Percentiles rank a stretch among this genome's conserved stretches.
phyloP scores from a whole-genome alignment of 2,888 invertebrate genomes.

The Ceramica pisi region DNA sequence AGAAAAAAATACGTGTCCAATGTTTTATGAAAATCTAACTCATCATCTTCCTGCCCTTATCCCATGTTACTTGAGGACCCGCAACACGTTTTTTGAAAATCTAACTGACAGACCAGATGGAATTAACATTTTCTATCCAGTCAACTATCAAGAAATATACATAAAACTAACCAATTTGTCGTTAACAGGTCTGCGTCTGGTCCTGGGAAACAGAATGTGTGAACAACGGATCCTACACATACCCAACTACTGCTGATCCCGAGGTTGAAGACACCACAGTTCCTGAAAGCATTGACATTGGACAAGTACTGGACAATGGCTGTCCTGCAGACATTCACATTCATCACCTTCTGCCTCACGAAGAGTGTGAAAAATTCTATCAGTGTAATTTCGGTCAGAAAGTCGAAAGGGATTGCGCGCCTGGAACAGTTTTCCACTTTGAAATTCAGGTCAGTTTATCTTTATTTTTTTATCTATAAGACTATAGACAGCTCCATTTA shows the following conservation, averaged over 20 bases:
- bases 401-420: slow-evolving; percentile 67
- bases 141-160: not conserved
- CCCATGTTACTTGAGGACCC: too few species aligned
- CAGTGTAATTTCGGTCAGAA: slow-evolving; percentile 74
- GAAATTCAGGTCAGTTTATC: slow-evolving; percentile 70
- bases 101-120: too few species aligned
- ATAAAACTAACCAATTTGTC: not conserved
- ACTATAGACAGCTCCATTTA: too few species aligned
- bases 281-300: slow-evolving; percentile 10
- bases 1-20: too few species aligned
- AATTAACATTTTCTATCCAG: not conserved
- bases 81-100: too few species aligned
- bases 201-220: slow-evolving; percentile 31
- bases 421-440: slow-evolving; percentile 74
- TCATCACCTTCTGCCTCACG: slow-evolving; percentile 74
- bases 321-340: slow-evolving; percentile 71
- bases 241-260: slow-evolving; percentile 14
- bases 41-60: too few species aligned
- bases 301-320: slow-evolving; percentile 67
- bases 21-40: too few species aligned
- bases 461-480: too few species aligned
- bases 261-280: not conserved
- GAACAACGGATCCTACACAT: slow-evolving; percentile 28
- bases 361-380: slow-evolving; percentile 76
- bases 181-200: slow-evolving; percentile 43